These are phyloP conservation scores for Epinotia ramella DNA, from an alignment of 2,888 invertebrate species.

Conservation along the genomic window DNA sequence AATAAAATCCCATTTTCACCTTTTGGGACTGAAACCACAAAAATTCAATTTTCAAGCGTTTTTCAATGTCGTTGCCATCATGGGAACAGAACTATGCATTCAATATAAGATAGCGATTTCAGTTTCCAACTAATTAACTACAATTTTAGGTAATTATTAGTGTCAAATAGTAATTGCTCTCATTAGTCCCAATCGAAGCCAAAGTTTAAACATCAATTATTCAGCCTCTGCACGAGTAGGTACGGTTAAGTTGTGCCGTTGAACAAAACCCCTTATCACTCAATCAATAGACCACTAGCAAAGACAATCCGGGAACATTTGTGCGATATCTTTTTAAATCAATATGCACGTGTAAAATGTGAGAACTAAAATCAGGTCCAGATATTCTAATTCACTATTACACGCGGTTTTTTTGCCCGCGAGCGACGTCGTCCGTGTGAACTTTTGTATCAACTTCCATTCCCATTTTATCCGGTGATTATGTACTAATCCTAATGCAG, in stretches of 20 bases:
- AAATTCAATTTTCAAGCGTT: too few species aligned
- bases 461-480: too few species aligned
- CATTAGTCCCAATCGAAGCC: conserved; percentile 9
- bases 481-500: too few species aligned
- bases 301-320: conserved; percentile 7
- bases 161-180: conserved; percentile 33
- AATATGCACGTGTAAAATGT: conserved; percentile 16
- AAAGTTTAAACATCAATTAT: conserved; percentile 34
- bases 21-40: too few species aligned
- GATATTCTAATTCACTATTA: neutral
- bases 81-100: neutral
- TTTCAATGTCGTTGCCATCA: too few species aligned
- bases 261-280: conserved; percentile 15
- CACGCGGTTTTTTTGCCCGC: too few species aligned
- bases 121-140: conserved; percentile 20
- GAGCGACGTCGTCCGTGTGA: too few species aligned
- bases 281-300: conserved; percentile 22
- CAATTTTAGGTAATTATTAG: conserved; percentile 25
- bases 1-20: too few species aligned
- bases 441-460: too few species aligned
- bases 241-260: neutral
- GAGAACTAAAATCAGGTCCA: neutral
- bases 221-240: neutral
- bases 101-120: neutral
- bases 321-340: neutral